phyloP scores from a whole-genome alignment of 2,113 vertebrate species.

The Butorides virescens region DNA sequence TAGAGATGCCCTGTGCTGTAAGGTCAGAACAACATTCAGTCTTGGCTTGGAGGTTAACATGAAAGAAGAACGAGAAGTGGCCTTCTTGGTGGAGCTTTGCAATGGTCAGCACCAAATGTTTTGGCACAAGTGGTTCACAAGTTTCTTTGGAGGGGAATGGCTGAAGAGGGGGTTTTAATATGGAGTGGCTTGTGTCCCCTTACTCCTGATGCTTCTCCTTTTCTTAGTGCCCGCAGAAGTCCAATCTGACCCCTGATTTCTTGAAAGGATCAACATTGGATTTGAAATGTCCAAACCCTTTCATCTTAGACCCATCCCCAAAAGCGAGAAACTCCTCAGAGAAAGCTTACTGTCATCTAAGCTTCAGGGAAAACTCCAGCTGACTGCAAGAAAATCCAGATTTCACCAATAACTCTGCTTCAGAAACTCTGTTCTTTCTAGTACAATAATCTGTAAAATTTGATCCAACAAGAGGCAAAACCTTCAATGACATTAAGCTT shows the following conservation, averaged over 20 bases:
- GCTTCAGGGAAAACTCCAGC: neutral
- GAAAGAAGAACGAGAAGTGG: neutral
- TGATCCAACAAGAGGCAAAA: neutral
- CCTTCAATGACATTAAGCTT: neutral
- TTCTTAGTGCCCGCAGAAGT: neutral
- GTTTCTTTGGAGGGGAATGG: neutral
- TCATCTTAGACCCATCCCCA: neutral
- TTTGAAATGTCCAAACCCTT: neutral
- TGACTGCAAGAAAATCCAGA: neutral
- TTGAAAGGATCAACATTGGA: neutral
- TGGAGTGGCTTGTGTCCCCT: neutral
- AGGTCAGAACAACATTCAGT: neutral
- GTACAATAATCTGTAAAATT: slow-evolving; percentile 12
- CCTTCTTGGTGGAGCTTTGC: neutral
- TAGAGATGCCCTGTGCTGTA: neutral
- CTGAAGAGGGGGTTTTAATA: neutral
- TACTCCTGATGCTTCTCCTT: neutral
- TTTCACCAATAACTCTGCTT: neutral
- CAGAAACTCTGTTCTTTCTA: neutral
- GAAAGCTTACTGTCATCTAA: neutral
- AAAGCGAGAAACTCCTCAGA: neutral
- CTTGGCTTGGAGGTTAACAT: neutral
- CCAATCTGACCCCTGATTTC: neutral
- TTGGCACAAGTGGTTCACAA: neutral
- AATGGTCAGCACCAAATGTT: neutral